Evolutionary conservation across 1,140 invertebrate species (phyloP), one percentile per base, ranked within the genome.

Genomic region (Hetaerina americana): DNA sequence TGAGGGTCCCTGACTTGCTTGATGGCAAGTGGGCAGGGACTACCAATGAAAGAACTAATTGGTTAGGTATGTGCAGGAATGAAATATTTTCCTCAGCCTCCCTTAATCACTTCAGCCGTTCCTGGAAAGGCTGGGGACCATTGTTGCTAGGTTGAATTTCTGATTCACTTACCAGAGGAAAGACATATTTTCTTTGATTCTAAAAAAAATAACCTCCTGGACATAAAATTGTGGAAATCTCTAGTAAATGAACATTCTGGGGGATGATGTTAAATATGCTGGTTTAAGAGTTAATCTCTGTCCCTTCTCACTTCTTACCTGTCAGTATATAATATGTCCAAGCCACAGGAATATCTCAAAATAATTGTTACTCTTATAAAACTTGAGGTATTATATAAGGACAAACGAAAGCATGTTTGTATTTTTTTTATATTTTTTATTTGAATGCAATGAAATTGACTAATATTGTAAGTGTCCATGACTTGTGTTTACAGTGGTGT

Each of bases 391-490:
- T 57, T 57, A 57, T 57, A 57, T 18, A n/a, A 57, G 40, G 22
- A 57, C 40, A 57, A 57, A 57, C 40, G 40, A 57, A 57, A 57
- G 40, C 40, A 57, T 57, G 40, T 57, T 57, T 57, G 40, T 57
- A 57, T 57, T 57, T 57, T 57, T 57, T 57, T 57, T 57, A 57
- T 57, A 57, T 57, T 57, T 57, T 57, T 57, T 57, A 57, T 57
- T 57, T 57, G 40, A 57, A 57, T 57, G 40, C 40, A 57, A 57
- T 57, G 40, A 57, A 57, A 57, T 57, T 57, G 40, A 57, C 40
- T 57, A 57, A 57, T 57, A 57, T 57, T 57, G 40, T 57, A 57
- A 57, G 40, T 57, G 40, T 57, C 40, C 40, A 57, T 57, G 40
- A 57, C 40, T 57, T 57, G 40, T 57, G 40, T 57, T 57, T 57